phyloP scores from a whole-genome alignment of 2,888 invertebrate species.

The Dendrolimus houi region DNA sequence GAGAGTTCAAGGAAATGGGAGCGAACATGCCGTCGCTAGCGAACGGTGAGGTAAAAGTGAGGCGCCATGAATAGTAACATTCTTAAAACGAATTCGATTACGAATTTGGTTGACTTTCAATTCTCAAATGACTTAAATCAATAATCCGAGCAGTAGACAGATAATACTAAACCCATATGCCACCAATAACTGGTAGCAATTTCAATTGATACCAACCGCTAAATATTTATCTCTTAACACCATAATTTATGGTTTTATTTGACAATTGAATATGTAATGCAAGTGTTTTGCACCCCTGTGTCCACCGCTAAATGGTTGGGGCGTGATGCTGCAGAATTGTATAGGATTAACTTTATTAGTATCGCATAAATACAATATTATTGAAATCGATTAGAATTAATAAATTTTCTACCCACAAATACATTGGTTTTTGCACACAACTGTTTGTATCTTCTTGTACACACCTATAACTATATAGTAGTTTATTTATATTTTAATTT shows the following conservation, averaged over 20 bases:
- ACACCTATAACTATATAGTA: no score
- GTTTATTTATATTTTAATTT: no score
- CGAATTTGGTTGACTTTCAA: no score
- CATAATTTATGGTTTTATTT: constrained; percentile 55
- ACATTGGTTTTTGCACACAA: no score
- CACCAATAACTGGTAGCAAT: neutral
- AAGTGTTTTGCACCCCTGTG: constrained; percentile 20
- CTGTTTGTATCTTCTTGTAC: no score
- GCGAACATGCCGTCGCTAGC: no score
- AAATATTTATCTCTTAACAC: constrained; percentile 31
- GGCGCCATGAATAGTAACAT: no score
- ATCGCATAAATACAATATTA: constrained; percentile 26
- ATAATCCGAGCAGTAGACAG: neutral
- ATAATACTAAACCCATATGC: neutral
- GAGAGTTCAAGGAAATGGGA: no score
- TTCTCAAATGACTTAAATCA: neutral
- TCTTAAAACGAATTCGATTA: no score
- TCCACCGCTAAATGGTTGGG: constrained; percentile 32
- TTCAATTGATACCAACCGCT: neutral
- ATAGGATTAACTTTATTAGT: constrained; percentile 48
- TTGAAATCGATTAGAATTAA: neutral
- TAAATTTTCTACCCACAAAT: no score
- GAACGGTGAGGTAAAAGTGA: no score
- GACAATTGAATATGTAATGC: constrained; percentile 42
- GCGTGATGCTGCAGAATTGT: constrained; percentile 50